Evolutionary conservation across 2,113 vertebrate genomes (phyloP).

Genomic region (human (Homo sapiens)): GRCh38 chr1:9611501-9612000

Average conservation of each 20-base stretch:
- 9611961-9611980: neutral
- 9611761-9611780: conserved; percentile 82
- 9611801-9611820: conserved; percentile 87
- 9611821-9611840: conserved; percentile 91
- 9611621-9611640: fast-evolving
- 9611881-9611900: conserved; percentile 85
- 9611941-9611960: fast-evolving
- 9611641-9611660: fast-evolving
- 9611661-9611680: neutral
- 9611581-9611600: neutral
- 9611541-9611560: neutral
- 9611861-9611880: conserved; percentile 80
- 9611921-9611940: fast-evolving
- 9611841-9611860: conserved; percentile 94
- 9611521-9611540: neutral
- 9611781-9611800: conserved; percentile 82
- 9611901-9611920: fast-evolving
- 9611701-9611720: neutral
- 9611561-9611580: neutral
- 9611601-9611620: neutral
- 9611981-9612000: fast-evolving
- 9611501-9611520: neutral
- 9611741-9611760: conserved; percentile 83
- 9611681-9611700: neutral
- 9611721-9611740: fast-evolving